These are phyloP conservation scores for Myodes glareolus DNA, from an alignment of 2,113 vertebrate genomes.

Conservation along the genomic window DNA sequence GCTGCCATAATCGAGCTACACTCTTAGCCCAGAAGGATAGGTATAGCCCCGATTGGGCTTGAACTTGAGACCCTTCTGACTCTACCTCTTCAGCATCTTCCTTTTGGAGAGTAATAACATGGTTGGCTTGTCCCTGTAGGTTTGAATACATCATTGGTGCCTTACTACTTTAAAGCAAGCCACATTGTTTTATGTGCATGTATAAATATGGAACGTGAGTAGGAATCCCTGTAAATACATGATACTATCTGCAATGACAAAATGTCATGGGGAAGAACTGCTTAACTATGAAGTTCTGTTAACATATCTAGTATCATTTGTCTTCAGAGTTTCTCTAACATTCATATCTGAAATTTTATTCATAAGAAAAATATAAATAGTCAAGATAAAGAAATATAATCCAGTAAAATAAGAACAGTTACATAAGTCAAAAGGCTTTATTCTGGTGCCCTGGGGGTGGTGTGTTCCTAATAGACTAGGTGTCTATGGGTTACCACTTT, in stretches of 20 bases:
- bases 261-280: neutral
- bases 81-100: too few relatives aligned
- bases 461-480: neutral
- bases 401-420: neutral
- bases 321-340: slow-evolving; percentile 9
- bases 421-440: neutral
- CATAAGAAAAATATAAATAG: neutral
- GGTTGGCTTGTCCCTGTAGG: neutral
- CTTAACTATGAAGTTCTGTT: slow-evolving; percentile 6
- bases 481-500: too few relatives aligned
- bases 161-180: neutral
- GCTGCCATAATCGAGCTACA: neutral
- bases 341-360: slow-evolving; percentile 43
- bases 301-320: neutral
- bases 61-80: neutral
- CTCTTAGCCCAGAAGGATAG: neutral
- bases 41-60: neutral
- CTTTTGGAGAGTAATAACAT: neutral
- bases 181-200: neutral
- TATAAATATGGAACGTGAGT: neutral
- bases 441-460: neutral
- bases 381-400: slow-evolving; percentile 17
- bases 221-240: slow-evolving; percentile 5
- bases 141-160: neutral
- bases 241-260: neutral